Percentiles rank a stretch among this genome's conserved stretches.
These are phyloP conservation scores for Eupithecia centaureata DNA, from an alignment of 2,888 invertebrate genomes.

Conservation along the genomic window DNA sequence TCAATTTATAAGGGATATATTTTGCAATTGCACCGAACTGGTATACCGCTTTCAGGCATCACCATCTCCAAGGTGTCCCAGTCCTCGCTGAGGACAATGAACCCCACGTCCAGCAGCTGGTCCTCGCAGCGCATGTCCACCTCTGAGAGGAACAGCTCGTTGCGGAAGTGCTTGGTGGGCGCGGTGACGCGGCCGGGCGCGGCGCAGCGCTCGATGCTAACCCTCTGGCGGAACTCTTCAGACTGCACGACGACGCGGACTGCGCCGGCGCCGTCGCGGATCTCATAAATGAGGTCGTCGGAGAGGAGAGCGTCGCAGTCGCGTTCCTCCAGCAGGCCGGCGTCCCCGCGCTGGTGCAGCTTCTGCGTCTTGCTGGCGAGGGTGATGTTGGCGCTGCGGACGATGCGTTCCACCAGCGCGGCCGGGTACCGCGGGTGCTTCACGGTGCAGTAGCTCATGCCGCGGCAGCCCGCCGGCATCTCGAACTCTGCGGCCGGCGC, in stretches of 20 bases:
- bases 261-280: not conserved
- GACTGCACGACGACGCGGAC: conserved; percentile 7
- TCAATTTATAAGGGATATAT: not conserved
- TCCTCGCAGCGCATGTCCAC: not conserved
- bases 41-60: conserved; percentile 10
- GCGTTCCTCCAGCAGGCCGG: not conserved
- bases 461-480: not conserved
- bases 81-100: conserved; percentile 15
- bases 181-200: not conserved
- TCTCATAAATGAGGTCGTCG: conserved; percentile 4
- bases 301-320: not conserved
- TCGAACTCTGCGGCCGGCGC: not conserved
- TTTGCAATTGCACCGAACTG: conserved; percentile 17
- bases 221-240: not conserved
- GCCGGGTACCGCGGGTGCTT: conserved; percentile 4
- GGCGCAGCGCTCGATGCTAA: not conserved
- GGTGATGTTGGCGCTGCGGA: not conserved
- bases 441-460: not conserved
- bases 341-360: not conserved
- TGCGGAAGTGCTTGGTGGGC: not conserved
- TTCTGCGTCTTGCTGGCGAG: not conserved
- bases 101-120: conserved; percentile 6
- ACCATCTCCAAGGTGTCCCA: conserved; percentile 20
- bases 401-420: not conserved
- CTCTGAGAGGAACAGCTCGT: not conserved